These are phyloP conservation scores for Plemyria rubiginata DNA, from an alignment of 2,888 invertebrate genomes.

Conservation along the genomic window DNA sequence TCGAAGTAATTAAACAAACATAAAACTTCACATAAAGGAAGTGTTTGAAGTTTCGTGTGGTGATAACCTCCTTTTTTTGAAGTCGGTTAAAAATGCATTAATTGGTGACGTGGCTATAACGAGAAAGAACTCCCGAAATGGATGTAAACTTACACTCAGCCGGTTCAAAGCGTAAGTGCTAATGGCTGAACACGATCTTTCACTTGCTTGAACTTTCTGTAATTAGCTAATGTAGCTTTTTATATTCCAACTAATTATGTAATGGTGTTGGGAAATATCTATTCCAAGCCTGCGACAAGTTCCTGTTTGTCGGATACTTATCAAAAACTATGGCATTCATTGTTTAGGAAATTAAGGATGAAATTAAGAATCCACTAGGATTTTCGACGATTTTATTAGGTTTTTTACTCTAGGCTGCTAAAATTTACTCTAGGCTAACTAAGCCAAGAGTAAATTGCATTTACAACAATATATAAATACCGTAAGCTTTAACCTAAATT, in stretches of 20 bases:
- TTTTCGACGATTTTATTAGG: no score
- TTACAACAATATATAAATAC: no score
- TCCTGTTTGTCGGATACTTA: neutral
- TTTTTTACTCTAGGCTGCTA: no score
- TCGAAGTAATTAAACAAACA: constrained; percentile 38
- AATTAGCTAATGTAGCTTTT: constrained; percentile 51
- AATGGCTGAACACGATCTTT: constrained; percentile 65
- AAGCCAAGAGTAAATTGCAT: no score
- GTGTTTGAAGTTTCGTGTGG: constrained; percentile 49
- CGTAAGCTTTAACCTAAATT: no score
- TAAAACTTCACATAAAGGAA: constrained; percentile 49
- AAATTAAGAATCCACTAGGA: no score
- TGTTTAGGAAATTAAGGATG: no score
- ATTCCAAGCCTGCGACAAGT: constrained; percentile 4
- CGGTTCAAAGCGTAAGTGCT: constrained; percentile 69
- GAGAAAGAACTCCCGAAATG: constrained; percentile 54
- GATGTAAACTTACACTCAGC: constrained; percentile 57
- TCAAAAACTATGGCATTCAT: no score
- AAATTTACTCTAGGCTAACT: no score
- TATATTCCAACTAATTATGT: constrained; percentile 34
- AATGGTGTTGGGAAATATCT: constrained; percentile 28
- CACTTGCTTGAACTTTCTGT: constrained; percentile 52
- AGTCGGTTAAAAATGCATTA: constrained; percentile 63
- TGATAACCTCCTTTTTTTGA: constrained; percentile 34
- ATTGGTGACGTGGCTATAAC: constrained; percentile 69